Percentiles rank a stretch among this genome's conserved stretches.
Conservation (phyloP, 2,113 vertebrate species). For the Indicator indicator region DNA sequence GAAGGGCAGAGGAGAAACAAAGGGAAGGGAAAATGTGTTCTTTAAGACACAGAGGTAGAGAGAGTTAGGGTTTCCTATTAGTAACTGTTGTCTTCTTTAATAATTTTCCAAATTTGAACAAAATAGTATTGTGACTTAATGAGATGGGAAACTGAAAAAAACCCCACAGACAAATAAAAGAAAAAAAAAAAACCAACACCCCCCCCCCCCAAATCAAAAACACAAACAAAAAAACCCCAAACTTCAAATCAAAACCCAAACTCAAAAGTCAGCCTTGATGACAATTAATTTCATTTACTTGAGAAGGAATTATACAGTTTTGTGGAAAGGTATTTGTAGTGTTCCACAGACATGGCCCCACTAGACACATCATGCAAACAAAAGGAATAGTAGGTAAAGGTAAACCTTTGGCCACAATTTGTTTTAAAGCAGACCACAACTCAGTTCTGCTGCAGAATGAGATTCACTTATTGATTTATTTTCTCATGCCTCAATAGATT, state of each 20-base stretch:
- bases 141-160: not conserved
- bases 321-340: not conserved
- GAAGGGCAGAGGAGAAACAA: not conserved
- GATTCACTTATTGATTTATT: not conserved
- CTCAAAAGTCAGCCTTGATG: rapidly evolving
- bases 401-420: not conserved
- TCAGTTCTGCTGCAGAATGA: not conserved
- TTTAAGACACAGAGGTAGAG: not conserved
- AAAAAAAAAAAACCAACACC: not conserved
- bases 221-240: not conserved
- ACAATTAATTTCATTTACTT: not conserved
- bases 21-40: not conserved
- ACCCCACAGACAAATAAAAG: not conserved
- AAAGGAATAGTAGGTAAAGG: not conserved
- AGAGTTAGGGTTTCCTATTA: not conserved
- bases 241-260: not conserved
- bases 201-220: too few relatives aligned
- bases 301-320: not conserved
- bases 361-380: not conserved
- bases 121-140: not conserved
- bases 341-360: rapidly evolving
- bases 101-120: not conserved
- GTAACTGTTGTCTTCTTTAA: not conserved
- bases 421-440: not conserved
- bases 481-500: not conserved